phyloP scores from a whole-genome alignment of 2,113 vertebrate species.

The Alces alces region DNA sequence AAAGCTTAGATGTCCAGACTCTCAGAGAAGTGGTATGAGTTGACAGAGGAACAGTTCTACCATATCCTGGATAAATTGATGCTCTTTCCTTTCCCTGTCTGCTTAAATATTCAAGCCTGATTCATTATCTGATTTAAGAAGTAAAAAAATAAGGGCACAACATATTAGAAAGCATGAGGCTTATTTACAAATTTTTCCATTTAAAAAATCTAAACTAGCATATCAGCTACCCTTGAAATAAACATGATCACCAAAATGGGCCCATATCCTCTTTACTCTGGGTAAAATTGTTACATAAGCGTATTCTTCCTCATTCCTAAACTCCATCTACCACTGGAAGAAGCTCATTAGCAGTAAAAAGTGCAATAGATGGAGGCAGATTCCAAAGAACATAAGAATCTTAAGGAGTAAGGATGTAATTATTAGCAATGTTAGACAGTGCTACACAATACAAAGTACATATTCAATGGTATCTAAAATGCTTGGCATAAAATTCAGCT shows the following conservation, averaged over 20 bases:
- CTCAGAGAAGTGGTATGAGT: background rate
- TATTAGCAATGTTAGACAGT: background rate
- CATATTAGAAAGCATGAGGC: background rate
- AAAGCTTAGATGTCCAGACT: background rate
- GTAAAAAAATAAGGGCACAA: background rate
- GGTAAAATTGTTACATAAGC: constrained; percentile 8
- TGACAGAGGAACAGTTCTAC: background rate
- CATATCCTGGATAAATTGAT: background rate
- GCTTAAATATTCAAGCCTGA: background rate
- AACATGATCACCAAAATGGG: background rate
- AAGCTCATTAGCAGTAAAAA: background rate
- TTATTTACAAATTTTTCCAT: constrained; percentile 4
- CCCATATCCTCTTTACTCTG: background rate
- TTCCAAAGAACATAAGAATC: background rate
- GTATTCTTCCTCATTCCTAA: background rate
- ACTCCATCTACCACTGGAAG: background rate
- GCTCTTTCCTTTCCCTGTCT: background rate
- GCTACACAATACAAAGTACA: background rate
- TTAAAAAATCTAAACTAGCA: background rate
- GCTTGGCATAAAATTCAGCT: background rate
- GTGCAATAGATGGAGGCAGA: background rate
- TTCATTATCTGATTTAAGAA: background rate
- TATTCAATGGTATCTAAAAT: background rate
- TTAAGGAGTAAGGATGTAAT: background rate
- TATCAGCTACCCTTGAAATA: background rate